Percentiles rank a stretch among this genome's conserved stretches.
phyloP scores from a whole-genome alignment of 2,888 invertebrate species.

The Drosophila recens region DNA sequence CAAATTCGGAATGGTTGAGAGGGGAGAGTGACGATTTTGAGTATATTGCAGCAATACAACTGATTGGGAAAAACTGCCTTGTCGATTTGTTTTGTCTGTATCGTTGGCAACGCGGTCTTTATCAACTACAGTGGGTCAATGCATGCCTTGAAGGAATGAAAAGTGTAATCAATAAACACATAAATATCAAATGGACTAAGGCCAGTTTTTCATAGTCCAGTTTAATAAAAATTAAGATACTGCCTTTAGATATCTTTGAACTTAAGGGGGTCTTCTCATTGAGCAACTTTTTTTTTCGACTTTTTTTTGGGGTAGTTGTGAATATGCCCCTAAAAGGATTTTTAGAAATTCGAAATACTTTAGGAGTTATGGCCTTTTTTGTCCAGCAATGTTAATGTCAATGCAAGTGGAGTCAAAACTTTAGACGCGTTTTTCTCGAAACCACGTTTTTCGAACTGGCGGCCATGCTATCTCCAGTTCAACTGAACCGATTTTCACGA shows the following conservation, averaged over 20 bases:
- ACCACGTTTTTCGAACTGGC: no score
- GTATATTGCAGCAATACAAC: slow-evolving; percentile 20
- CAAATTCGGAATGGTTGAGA: background rate
- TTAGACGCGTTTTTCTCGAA: no score
- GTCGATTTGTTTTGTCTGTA: slow-evolving; percentile 52
- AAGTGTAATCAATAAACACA: background rate
- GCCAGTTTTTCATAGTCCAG: background rate
- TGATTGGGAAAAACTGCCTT: slow-evolving; percentile 26
- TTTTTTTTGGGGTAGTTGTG: no score
- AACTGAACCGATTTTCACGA: no score
- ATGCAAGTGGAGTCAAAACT: no score
- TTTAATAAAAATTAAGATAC: background rate
- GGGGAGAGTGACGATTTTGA: slow-evolving; percentile 1
- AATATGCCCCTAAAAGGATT: no score
- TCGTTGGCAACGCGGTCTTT: slow-evolving; percentile 47
- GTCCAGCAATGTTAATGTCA: no score
- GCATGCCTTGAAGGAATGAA: background rate
- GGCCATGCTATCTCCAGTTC: no score
- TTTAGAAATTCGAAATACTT: no score
- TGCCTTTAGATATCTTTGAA: background rate
- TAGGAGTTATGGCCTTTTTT: no score
- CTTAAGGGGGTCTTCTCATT: no score
- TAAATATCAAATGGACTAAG: background rate
- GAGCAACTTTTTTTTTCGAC: no score
- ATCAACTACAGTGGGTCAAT: slow-evolving; percentile 13